Conservation (phyloP, 2,888 invertebrate genomes). For the Paralinhomoeus sp. region DNA sequence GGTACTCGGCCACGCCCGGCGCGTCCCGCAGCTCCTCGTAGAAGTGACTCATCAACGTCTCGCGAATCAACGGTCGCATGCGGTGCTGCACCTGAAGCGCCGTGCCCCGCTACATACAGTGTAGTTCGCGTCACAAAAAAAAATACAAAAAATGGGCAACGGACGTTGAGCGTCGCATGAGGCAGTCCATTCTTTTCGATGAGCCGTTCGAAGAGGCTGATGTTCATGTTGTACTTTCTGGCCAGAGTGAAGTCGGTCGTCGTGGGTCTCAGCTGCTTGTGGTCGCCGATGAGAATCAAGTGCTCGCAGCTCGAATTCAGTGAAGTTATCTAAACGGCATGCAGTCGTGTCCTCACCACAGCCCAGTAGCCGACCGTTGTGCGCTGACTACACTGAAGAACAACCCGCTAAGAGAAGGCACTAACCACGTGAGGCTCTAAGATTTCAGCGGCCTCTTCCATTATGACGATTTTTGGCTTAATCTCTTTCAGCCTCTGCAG, state of each 20-base stretch:
- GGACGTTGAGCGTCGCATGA: slow-evolving; percentile 24
- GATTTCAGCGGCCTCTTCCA: background rate
- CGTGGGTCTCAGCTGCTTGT: slow-evolving; percentile 52
- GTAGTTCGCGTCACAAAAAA: too few species aligned
- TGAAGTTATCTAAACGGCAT: too few species aligned
- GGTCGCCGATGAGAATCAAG: slow-evolving; percentile 64
- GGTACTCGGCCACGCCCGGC: slow-evolving; percentile 36
- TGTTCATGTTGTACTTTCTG: slow-evolving; percentile 42
- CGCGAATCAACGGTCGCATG: slow-evolving; percentile 46
- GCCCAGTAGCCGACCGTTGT: too few species aligned
- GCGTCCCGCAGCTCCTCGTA: slow-evolving; percentile 36
- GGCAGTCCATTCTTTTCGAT: slow-evolving; percentile 40
- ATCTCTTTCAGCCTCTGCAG: slow-evolving; percentile 36
- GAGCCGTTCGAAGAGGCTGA: slow-evolving; percentile 61
- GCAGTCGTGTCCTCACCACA: too few species aligned
- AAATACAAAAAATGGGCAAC: too few species aligned
- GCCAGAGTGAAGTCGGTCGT: slow-evolving; percentile 45
- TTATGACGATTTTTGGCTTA: slow-evolving; percentile 11
- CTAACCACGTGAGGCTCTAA: slow-evolving; percentile 14
- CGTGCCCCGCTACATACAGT: too few species aligned
- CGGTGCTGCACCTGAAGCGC: slow-evolving; percentile 44
- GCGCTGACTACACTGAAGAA: too few species aligned
- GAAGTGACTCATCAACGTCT: slow-evolving; percentile 39
- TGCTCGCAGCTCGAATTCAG: slow-evolving; percentile 41
- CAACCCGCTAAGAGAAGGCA: too few species aligned